Conservation (phyloP, 2,113 vertebrate genomes). For the Eolophus roseicapilla region DNA sequence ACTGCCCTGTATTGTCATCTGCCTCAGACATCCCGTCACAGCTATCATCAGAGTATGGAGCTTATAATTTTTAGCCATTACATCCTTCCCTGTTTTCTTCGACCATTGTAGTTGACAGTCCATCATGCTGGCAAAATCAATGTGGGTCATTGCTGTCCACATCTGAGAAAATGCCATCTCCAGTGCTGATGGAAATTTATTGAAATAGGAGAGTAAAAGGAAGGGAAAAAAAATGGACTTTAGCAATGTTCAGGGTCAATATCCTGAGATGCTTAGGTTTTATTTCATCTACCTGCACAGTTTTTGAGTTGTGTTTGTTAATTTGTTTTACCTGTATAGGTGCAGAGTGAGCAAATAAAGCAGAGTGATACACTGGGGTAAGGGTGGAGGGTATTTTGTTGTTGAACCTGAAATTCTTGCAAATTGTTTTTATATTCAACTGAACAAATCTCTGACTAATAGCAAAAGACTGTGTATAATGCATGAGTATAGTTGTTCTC, state of each 20-base stretch:
- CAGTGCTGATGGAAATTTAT: background rate
- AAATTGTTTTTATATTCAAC: background rate
- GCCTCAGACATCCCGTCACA: background rate
- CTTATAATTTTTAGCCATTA: background rate
- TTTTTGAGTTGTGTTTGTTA: background rate
- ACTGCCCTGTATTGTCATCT: background rate
- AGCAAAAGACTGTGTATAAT: background rate
- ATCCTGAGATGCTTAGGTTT: background rate
- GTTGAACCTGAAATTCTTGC: background rate
- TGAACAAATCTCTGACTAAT: background rate
- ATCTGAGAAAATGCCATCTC: background rate
- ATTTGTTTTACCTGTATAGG: background rate
- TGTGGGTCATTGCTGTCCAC: background rate
- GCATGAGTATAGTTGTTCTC: background rate
- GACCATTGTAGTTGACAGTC: accelerated
- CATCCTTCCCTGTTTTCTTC: background rate
- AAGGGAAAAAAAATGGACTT: background rate
- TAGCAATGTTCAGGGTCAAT: background rate
- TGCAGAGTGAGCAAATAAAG: background rate
- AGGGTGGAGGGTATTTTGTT: background rate
- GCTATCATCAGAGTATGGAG: background rate
- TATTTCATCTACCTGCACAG: background rate
- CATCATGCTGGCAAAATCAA: background rate
- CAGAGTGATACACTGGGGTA: background rate
- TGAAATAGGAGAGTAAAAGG: background rate